These are phyloP conservation scores for Tenthredo distinguenda DNA, from an alignment of 2,888 invertebrate species.

Conservation along the genomic window DNA sequence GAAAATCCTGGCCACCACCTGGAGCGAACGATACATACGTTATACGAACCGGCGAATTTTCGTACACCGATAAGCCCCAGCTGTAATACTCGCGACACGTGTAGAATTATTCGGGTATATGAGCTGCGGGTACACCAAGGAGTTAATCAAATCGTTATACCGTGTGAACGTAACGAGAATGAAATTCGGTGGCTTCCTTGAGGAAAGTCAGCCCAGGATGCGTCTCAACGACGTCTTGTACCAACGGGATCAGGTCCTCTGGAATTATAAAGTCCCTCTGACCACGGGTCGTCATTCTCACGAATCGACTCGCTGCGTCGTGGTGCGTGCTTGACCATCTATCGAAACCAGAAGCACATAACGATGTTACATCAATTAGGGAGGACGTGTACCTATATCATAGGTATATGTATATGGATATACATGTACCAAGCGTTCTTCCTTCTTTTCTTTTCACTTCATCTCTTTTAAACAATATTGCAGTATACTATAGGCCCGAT, in stretches of 20 bases:
- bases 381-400: neutral
- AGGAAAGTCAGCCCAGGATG: constrained; percentile 98
- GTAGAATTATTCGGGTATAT: neutral
- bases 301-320: constrained; percentile 93
- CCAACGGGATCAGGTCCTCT: constrained; percentile 95
- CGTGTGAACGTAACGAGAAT: constrained; percentile 98
- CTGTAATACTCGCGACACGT: neutral
- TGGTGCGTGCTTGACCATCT: constrained; percentile 91
- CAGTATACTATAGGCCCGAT: no score
- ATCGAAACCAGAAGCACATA: constrained; percentile 66
- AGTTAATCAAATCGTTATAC: constrained; percentile 77
- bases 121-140: neutral
- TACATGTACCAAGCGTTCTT: neutral
- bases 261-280: constrained; percentile 85
- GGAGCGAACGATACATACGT: constrained; percentile 68
- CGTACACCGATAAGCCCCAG: neutral
- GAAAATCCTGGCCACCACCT: constrained; percentile 98
- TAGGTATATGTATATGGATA: no score
- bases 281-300: constrained; percentile 90
- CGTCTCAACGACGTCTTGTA: constrained; percentile 98
- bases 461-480: no score
- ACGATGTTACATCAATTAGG: neutral
- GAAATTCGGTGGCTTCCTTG: constrained; percentile 98
- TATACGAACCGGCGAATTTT: neutral
- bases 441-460: no score